These are phyloP conservation scores for Potamilus streckersoni DNA, from an alignment of 1,140 invertebrate genomes.

Conservation along the genomic window DNA sequence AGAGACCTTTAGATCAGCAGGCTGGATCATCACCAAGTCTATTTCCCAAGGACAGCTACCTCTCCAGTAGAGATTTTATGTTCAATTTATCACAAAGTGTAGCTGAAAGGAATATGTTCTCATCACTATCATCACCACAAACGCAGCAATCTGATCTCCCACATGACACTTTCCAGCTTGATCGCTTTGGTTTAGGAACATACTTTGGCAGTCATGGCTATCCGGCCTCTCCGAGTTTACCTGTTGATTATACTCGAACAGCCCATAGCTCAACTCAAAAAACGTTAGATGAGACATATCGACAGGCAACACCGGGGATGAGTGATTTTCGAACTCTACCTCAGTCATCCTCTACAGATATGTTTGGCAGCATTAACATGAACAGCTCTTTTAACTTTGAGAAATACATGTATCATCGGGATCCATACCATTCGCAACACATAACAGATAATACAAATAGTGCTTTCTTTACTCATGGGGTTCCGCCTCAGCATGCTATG, in stretches of 20 bases:
- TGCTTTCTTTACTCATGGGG: constrained; percentile 56
- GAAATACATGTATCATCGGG: constrained; percentile 57
- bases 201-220: constrained; percentile 60
- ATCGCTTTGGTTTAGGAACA: constrained; percentile 58
- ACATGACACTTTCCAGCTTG: constrained; percentile 54
- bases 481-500: constrained; percentile 57
- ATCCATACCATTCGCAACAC: constrained; percentile 58
- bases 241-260: constrained; percentile 53
- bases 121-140: constrained; percentile 49
- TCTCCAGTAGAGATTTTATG: constrained; percentile 59
- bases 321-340: constrained; percentile 58
- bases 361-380: constrained; percentile 57
- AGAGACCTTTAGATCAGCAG: constrained; percentile 42
- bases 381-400: constrained; percentile 61
- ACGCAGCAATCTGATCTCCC: constrained; percentile 52
- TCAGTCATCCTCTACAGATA: constrained; percentile 52
- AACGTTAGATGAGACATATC: constrained; percentile 60
- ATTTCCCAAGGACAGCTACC: constrained; percentile 58
- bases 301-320: constrained; percentile 54
- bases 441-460: constrained; percentile 57
- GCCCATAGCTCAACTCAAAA: constrained; percentile 51
- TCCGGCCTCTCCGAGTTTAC: constrained; percentile 43
- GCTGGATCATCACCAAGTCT: constrained; percentile 46
- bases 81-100: constrained; percentile 57
- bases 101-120: constrained; percentile 59